These are phyloP conservation scores for Cacoxenus indagator DNA, from an alignment of 2,888 invertebrate species.

Conservation along the genomic window DNA sequence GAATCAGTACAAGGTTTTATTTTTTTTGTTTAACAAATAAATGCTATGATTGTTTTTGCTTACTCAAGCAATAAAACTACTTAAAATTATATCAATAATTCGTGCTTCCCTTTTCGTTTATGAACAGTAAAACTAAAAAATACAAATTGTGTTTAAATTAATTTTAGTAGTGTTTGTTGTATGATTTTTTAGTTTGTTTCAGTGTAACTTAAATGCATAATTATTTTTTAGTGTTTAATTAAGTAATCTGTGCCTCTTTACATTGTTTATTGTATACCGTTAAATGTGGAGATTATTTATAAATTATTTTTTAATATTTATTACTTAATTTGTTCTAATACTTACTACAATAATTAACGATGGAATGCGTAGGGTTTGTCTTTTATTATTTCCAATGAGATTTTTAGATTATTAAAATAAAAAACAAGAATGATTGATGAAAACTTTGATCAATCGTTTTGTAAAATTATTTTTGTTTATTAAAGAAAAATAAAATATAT, in stretches of 20 bases:
- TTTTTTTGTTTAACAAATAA: slow-evolving; percentile 22
- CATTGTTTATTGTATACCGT: slow-evolving; percentile 23
- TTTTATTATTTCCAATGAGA: background rate
- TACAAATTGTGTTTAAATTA: slow-evolving; percentile 23
- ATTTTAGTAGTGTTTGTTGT: slow-evolving; percentile 32
- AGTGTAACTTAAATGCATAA: slow-evolving; percentile 47
- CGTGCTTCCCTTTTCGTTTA: slow-evolving; percentile 47
- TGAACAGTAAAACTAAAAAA: slow-evolving; percentile 55
- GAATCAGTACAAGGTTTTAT: slow-evolving; percentile 26
- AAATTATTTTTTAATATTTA: background rate
- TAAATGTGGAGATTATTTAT: background rate
- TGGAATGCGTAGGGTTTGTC: background rate
- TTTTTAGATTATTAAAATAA: background rate
- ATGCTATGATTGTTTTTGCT: slow-evolving; percentile 17
- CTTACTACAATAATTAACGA: background rate
- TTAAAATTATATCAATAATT: slow-evolving; percentile 23
- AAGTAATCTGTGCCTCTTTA: slow-evolving; percentile 37
- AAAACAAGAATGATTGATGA: background rate
- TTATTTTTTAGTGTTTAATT: slow-evolving; percentile 21
- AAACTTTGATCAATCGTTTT: no score
- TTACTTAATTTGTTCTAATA: background rate
- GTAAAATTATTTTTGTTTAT: no score
- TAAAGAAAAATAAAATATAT: no score
- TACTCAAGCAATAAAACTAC: slow-evolving; percentile 37
- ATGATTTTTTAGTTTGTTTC: slow-evolving; percentile 44